Base-by-base conservation (phyloP, 1,140 invertebrate genomes). In the Cecropterus lyciades region DNA sequence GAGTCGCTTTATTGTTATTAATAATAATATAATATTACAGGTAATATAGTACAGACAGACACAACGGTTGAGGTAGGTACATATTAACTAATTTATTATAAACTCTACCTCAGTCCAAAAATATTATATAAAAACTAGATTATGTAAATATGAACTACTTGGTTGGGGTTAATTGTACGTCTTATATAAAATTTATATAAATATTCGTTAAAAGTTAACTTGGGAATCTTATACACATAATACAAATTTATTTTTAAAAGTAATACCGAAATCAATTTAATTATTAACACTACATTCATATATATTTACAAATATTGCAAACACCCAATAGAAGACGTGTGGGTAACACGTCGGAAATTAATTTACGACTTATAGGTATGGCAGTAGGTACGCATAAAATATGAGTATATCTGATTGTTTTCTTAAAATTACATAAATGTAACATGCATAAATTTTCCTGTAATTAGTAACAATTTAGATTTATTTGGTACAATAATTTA, bases 401-500 rank as follows among this genome's bases (percentile, higher is more conserved):
- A 4, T n/a, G 37, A 40, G 9, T n/a, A 9, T 33, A 8, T n/a
- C 10, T n/a, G 11, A 40, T 13, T 40, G 5, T 9, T 0, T n/a
- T 40, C n/a, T n/a, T 40, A 13, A 40, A 40, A n/a, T 11, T 40
- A 40, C 33, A 33, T 15, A 52, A 33, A 14, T 33, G 14, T 52
- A 52, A 33, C n/a, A 33, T 48, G 10, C 13, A 49, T 8, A 49
- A 1, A 49, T 49, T 55, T 40, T 14, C n/a, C 6, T 40, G 15
- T 40, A 17, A 55, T 40, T 24, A 3, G 27, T 10, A n/a, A 43
- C 17, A 15, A 24, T 42, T 43, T 11, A 15, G 51, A 43, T n/a
- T n/a, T 56, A 56, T 57, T 67, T 67, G 46, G 55, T 51, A 43
- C n/a, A 59, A 20, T 15, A 30, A 59, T 67, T 24, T 67, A 67